Evolutionary conservation across 1,140 invertebrate genomes (phyloP), one percentile per base, ranked within the genome.

Genomic region (Galleria mellonella): DNA sequence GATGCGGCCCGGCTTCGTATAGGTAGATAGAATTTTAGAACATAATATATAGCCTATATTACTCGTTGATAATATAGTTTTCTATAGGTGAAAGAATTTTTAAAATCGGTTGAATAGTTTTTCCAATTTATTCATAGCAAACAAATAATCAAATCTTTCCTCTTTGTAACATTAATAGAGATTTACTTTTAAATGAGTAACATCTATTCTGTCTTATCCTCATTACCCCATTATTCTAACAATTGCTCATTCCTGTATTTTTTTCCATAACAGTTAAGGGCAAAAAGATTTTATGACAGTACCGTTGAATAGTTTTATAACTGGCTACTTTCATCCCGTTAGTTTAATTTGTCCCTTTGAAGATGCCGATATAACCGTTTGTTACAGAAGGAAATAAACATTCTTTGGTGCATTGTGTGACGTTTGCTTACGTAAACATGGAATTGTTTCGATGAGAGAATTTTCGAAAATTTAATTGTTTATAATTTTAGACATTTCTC

Each of bases 271-370:
- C 35, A 37, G 35, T 17, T 17, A 23, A 37, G 6, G 9, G 10
- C 13, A 7, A 35, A 9, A 37, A n/a, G 9, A 7, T 17, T 37
- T 39, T 32, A 32, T 15, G 23, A 43, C 14, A 31, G 35, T 4
- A 42, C 27, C 27, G 14, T 47, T 49, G 29, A 58, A 43, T 33
- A 56, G 35, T 43, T 72, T 76, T 78, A 78, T 78, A 71, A 73
- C 71, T 56, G 36, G 62, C 72, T 81, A 77, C 71, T 78, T 78
- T 82, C 77, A 78, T 77, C 67, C 77, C 70, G 72, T 76, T 75
- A 76, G 50, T 47, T 57, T 43, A 72, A 50, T 73, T 76, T 53
- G 55, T 44, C 48, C 39, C 52, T 72, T 66, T 68, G 56, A 62
- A 68, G 47, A 36, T 45, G 51, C 72, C 72, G 77, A 60, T 63